Base-by-base conservation (phyloP, 1,140 invertebrate genomes). In the Halesus radiatus region DNA sequence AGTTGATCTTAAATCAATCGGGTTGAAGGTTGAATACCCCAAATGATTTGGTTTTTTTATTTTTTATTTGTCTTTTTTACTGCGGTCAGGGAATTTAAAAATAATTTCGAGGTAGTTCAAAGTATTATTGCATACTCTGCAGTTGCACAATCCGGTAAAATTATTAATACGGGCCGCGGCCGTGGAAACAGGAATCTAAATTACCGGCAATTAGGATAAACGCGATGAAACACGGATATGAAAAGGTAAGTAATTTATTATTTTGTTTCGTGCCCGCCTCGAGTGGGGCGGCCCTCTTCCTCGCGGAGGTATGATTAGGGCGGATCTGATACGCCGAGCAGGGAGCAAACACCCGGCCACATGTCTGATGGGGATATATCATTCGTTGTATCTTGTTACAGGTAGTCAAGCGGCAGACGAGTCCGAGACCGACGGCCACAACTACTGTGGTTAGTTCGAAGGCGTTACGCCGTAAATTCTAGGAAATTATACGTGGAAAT, bases 201-300 rank as follows among this genome's bases (percentile, higher is more conserved):
- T 81, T 78, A 76, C 80, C 70, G 50, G 76, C 80, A 81, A 81
- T 81, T 78, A 81, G 80, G 76, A 81, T 78, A 77, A 81, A 75
- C 76, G 76, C 80, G 80, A 81, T 81, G 80, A 81, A 81, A 81
- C 80, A 75, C 76, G 80, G 80, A 81, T 81, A 81, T 74, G 80
- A 81, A 80, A 74, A 75, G 62, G 72, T 76, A 50, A 68, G 79
- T 76, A 68, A 80, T 80, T 80, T 80, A 80, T 76, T 60, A 76
- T 73, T 79, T 58, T 52, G 62, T 54, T 53, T 68, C 72, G 54
- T 58, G 54, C 72, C 18, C 53, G 72, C 7, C 54, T 58, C 54
- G 72, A 72, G 72, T 58, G 53, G 3, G 72, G 72, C 72, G 72
- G 72, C 16, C 26, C 53, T 50, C 68, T 60, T 60, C 45, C 15